Base-by-base conservation (phyloP, 2,797 vertebrate genomes). In the Garrulus glandarius region DNA sequence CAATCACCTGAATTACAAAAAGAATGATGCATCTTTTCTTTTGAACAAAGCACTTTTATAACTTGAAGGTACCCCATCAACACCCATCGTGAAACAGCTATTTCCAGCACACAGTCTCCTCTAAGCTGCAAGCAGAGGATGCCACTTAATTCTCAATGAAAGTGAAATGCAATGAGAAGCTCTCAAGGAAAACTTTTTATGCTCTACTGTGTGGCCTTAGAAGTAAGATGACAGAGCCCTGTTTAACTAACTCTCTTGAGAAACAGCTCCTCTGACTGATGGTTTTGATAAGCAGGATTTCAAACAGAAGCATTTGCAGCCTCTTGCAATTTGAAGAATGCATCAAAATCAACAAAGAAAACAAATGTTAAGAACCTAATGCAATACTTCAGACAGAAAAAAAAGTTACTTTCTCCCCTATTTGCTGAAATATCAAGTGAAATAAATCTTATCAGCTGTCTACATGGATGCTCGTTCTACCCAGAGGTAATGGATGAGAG, bases 371-470 rank as follows among this genome's bases (percentile, higher is more conserved):
- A 89, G 57, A 89, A 89, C 43, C 15, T 53, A 89, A 36, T 50
- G n/a, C 24, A 87, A 70, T 52, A 59, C 30, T 46, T 81, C 3
- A 13, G 34, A 13, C 27, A 76, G 53, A 52, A 92, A 61, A 52
- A 1, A 36, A 17, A 3, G 18, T 30, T 53, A 46, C 41, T 79
- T 32, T 83, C 39, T 92, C 15, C 11, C 13, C 13, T 84, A 37
- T 84, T 87, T 91, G n/a, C 36, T 92, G 67, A 87, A 89, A 87
- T 56, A 18, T 82, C 59, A 92, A 87, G n/a, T 44, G 26, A 91
- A 96, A 81, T 74, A 89, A 92, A 89, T 69, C 71, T 80, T 80
- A 71, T 47, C 84, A 72, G 49, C 64, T 91, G 78, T 57, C 81
- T 87, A 57, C 43, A 22, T 15, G 60, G 52, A 64, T 80, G 56